phyloP scores from a whole-genome alignment of 2,888 invertebrate species.

The Coecobrya sp. region DNA sequence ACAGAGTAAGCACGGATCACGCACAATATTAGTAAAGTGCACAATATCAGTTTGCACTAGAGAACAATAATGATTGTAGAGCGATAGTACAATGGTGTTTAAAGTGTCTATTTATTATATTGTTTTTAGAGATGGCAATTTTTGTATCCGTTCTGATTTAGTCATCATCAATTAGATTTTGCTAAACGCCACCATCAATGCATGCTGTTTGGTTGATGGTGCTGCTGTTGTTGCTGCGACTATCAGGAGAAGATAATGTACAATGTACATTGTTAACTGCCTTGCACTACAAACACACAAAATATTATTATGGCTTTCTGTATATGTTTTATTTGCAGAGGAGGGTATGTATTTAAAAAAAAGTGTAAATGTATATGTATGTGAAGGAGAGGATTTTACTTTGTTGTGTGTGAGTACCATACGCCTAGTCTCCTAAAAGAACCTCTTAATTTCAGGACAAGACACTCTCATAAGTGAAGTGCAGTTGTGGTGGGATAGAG shows the following conservation, averaged over 20 bases:
- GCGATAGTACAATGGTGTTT: slow-evolving; percentile 15
- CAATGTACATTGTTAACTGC: slow-evolving; percentile 38
- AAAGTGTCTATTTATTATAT: slow-evolving; percentile 61
- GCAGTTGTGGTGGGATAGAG: slow-evolving; percentile 10
- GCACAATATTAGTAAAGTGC: slow-evolving; percentile 12
- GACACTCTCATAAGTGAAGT: slow-evolving; percentile 57
- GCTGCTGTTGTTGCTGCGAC: slow-evolving; percentile 48
- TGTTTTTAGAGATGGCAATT: slow-evolving; percentile 70
- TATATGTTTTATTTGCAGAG: slow-evolving; percentile 30
- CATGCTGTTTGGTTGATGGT: slow-evolving; percentile 48
- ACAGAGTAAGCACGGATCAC: slow-evolving; percentile 1
- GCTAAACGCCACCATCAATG: slow-evolving; percentile 43
- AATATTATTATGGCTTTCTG: too few species aligned
- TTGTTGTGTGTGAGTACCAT: slow-evolving; percentile 27
- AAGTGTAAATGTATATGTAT: not conserved
- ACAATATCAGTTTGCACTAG: slow-evolving; percentile 39
- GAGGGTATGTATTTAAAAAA: slow-evolving; percentile 21
- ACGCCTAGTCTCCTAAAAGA: slow-evolving; percentile 40
- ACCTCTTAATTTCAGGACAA: slow-evolving; percentile 73
- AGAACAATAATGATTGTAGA: slow-evolving; percentile 47
- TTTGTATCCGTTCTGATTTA: slow-evolving; percentile 78
- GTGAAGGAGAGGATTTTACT: slow-evolving; percentile 42
- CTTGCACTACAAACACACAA: slow-evolving; percentile 28
- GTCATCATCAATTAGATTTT: slow-evolving; percentile 71
- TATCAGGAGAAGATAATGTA: slow-evolving; percentile 20